phyloP scores from a whole-genome alignment of 2,113 vertebrate genomes.

The Pygoscelis adeliae region DNA sequence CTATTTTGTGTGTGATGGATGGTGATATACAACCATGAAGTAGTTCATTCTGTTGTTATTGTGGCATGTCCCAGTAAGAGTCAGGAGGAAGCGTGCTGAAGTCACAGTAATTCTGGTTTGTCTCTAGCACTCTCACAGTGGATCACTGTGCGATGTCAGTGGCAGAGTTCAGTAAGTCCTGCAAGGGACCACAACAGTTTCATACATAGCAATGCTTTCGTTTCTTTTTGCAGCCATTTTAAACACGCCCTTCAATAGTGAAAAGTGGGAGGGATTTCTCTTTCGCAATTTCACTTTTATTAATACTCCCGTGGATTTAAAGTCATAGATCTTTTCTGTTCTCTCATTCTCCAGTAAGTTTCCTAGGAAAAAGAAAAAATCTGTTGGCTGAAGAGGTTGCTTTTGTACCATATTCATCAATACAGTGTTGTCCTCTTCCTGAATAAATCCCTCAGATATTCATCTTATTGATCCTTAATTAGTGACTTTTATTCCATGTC shows the following conservation, averaged over 20 bases:
- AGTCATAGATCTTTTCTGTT: neutral
- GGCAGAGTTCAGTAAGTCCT: neutral
- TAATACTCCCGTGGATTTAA: neutral
- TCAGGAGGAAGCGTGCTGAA: neutral
- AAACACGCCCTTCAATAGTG: neutral
- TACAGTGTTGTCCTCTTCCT: neutral
- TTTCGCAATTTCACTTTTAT: neutral
- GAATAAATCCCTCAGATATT: neutral
- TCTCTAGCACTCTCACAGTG: neutral
- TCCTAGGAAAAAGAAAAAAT: neutral
- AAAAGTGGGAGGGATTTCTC: neutral
- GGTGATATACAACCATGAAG: neutral
- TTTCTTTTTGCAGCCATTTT: neutral
- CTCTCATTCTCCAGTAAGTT: neutral
- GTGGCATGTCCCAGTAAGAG: neutral
- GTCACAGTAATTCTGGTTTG: neutral
- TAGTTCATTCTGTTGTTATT: neutral
- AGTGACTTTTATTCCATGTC: neutral
- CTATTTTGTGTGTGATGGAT: neutral
- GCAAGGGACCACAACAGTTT: neutral
- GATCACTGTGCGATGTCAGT: neutral
- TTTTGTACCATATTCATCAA: neutral
- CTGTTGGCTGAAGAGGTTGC: neutral
- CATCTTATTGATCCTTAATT: neutral
- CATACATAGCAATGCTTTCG: neutral